A percentile compares a stretch with the other conserved stretches of the same genome.
Conservation (phyloP, 2,113 vertebrate genomes). For the Lophius piscatorius region DNA sequence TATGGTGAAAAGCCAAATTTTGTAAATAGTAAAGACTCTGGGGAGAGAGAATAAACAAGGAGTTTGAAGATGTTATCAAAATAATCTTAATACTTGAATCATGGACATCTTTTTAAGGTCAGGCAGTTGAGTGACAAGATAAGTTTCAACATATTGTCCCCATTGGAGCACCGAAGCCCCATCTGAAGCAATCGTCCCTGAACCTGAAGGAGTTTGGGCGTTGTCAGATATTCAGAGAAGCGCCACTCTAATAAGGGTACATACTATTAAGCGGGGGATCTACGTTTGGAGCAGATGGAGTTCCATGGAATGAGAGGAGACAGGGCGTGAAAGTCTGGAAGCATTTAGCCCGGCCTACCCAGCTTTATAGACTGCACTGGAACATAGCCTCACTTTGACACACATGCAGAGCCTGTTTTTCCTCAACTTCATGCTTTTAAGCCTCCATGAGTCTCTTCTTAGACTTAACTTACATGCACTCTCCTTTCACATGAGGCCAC, state of each 20-base stretch:
- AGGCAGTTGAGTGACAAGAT: conserved; percentile 13
- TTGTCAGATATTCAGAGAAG: conserved; percentile 5
- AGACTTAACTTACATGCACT: conserved; percentile 7
- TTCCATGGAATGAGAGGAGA: conserved; percentile 51
- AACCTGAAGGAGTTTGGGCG: neutral
- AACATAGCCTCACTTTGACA: conserved; percentile 44
- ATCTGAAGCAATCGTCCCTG: neutral
- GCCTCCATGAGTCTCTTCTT: conserved; percentile 32
- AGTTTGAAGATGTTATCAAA: conserved; percentile 48
- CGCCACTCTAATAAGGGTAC: neutral
- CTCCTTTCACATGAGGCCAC: conserved; percentile 13
- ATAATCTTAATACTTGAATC: conserved; percentile 34
- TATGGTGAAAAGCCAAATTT: conserved; percentile 41
- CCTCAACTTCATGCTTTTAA: conserved; percentile 42
- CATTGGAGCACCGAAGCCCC: neutral
- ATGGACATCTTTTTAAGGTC: conserved; percentile 3
- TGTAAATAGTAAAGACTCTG: conserved; percentile 25
- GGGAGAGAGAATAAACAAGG: conserved; percentile 34
- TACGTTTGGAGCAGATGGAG: conserved; percentile 36
- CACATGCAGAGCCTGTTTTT: conserved; percentile 51
- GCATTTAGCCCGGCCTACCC: conserved; percentile 49
- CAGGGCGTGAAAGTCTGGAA: conserved; percentile 62
- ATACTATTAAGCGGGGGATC: conserved; percentile 22
- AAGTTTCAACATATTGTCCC: neutral
- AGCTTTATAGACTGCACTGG: conserved; percentile 31